A percentile compares a stretch with the other conserved stretches of the same genome.
phyloP scores from a whole-genome alignment of 2,113 vertebrate genomes.

The Enhydra lutris region DNA sequence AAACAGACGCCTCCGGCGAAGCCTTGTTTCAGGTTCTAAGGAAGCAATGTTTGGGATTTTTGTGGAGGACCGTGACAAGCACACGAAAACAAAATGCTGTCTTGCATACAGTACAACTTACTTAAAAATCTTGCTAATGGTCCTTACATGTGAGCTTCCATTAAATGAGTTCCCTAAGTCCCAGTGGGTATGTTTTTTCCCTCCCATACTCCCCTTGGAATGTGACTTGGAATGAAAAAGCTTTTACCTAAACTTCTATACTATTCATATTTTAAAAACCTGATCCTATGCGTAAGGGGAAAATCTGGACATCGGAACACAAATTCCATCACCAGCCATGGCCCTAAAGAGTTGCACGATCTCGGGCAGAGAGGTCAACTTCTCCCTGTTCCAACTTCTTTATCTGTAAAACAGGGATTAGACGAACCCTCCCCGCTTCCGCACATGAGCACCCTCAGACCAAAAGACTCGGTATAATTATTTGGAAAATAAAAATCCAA shows the following conservation, averaged over 20 bases:
- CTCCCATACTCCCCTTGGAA: not conserved
- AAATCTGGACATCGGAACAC: not conserved
- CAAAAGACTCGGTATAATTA: not conserved
- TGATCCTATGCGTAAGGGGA: not conserved
- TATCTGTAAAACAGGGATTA: not conserved
- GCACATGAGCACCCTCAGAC: not conserved
- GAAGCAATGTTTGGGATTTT: not conserved
- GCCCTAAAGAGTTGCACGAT: not conserved
- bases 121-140: not conserved
- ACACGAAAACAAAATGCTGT: not conserved
- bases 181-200: not conserved
- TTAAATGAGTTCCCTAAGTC: not conserved
- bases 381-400: not conserved
- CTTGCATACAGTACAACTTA: not conserved
- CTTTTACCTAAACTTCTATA: not conserved
- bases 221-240: not conserved
- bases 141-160: not conserved
- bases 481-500: not conserved
- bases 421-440: not conserved
- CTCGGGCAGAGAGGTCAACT: not conserved
- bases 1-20: not conserved
- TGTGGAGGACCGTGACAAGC: accelerated
- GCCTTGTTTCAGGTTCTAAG: not conserved
- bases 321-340: not conserved
- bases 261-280: not conserved